Conservation (phyloP, 2,888 invertebrate genomes). For the Scrobipalpa atriplicella region DNA sequence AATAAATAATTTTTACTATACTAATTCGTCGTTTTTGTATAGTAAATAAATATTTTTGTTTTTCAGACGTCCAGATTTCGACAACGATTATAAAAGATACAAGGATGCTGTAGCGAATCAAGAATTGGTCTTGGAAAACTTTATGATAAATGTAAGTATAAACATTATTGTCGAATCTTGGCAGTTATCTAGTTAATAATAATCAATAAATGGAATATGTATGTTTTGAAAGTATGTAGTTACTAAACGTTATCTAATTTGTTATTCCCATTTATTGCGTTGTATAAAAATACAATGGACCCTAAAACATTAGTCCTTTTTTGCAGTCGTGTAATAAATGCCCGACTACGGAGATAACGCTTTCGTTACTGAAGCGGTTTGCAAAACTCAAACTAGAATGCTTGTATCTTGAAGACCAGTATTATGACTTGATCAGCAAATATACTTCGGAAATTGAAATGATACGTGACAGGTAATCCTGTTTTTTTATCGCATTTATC, state of each 20-base stretch:
- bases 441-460: slow-evolving; percentile 87
- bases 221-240: too few relatives aligned
- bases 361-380: slow-evolving; percentile 83
- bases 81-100: slow-evolving; percentile 89
- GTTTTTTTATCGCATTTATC: slow-evolving; percentile 25
- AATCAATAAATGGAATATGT: too few relatives aligned
- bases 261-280: too few relatives aligned
- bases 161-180: too few relatives aligned
- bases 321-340: slow-evolving; percentile 71
- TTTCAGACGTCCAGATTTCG: slow-evolving; percentile 84
- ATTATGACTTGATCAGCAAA: slow-evolving; percentile 86
- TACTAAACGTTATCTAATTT: too few relatives aligned
- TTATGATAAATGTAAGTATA: slow-evolving; percentile 82
- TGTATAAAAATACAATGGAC: too few relatives aligned
- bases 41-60: not conserved
- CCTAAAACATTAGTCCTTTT: not conserved
- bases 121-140: slow-evolving; percentile 88
- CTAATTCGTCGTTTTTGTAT: not conserved
- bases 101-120: slow-evolving; percentile 86
- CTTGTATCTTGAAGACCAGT: slow-evolving; percentile 88
- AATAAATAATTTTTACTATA: not conserved
- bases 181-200: too few relatives aligned
- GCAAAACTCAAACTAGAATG: slow-evolving; percentile 88
- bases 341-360: slow-evolving; percentile 77
- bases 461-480: slow-evolving; percentile 84